Conservation (phyloP, 2,888 invertebrate species). For the Meloe dianella region DNA sequence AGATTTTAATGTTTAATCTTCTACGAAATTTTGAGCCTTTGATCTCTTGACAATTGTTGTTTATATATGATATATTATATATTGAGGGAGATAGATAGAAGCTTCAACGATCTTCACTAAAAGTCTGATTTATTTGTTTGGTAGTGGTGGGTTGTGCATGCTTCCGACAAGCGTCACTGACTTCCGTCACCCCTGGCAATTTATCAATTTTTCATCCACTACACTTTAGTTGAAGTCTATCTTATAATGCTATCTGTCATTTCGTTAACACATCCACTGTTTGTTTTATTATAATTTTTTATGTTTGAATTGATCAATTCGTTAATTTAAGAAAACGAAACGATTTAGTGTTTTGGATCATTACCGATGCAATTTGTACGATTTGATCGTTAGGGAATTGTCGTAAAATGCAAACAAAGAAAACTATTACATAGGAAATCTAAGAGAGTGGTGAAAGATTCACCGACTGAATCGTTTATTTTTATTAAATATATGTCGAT, state of each 20-base stretch:
- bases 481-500: slow-evolving; percentile 17
- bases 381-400: background rate
- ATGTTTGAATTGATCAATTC: background rate
- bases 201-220: slow-evolving; percentile 51
- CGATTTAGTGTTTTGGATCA: background rate
- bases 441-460: background rate
- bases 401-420: background rate
- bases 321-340: background rate
- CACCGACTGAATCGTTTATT: background rate
- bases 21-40: background rate
- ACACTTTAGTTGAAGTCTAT: slow-evolving; percentile 42
- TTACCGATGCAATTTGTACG: background rate
- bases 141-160: slow-evolving; percentile 33
- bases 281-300: slow-evolving; percentile 13
- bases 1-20: background rate
- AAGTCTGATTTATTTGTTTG: slow-evolving; percentile 42
- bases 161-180: slow-evolving; percentile 37
- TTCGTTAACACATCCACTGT: slow-evolving; percentile 43
- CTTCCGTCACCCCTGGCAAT: slow-evolving; percentile 41
- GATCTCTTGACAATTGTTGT: background rate
- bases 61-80: background rate
- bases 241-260: slow-evolving; percentile 44
- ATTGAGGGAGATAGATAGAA: background rate
- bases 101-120: background rate
- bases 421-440: background rate